Percentiles rank a stretch among this genome's conserved stretches.
These are phyloP conservation scores for Balaenoptera acutorostrata DNA, from an alignment of 2,113 vertebrate species.

Conservation along the genomic window DNA sequence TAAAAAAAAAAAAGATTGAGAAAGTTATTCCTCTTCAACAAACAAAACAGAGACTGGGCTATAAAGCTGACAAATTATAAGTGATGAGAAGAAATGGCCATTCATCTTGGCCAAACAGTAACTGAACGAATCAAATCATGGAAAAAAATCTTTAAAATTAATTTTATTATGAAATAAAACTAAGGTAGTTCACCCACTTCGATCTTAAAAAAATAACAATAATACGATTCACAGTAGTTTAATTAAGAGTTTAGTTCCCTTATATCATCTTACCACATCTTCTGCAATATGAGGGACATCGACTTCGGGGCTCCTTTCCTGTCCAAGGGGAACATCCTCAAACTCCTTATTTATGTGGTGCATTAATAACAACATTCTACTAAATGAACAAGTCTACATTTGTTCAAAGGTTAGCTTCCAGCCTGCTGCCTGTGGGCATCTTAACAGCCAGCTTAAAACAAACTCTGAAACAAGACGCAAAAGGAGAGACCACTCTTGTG, in stretches of 20 bases:
- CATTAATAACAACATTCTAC: constrained; percentile 14
- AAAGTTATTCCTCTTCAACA: constrained; percentile 15
- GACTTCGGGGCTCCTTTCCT: background rate
- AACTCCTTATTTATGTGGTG: constrained; percentile 22
- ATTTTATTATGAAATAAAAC: constrained; percentile 1
- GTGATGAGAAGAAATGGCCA: background rate
- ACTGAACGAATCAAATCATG: background rate
- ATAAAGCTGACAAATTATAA: background rate
- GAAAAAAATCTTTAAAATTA: background rate
- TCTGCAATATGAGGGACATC: background rate
- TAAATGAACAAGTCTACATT: constrained; percentile 7
- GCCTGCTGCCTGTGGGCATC: background rate
- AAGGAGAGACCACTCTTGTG: background rate
- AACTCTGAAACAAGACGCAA: constrained; percentile 6
- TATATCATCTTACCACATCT: background rate
- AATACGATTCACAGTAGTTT: background rate
- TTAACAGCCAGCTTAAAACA: constrained; percentile 37
- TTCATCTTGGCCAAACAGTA: background rate
- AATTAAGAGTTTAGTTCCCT: background rate
- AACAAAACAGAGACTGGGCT: background rate
- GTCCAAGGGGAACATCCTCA: background rate
- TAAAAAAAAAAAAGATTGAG: background rate
- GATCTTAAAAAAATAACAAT: background rate
- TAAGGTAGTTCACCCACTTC: background rate
- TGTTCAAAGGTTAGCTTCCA: constrained; percentile 31